Base-by-base conservation (phyloP, 2,888 invertebrate genomes). In the Entomobrya multifasciata region DNA sequence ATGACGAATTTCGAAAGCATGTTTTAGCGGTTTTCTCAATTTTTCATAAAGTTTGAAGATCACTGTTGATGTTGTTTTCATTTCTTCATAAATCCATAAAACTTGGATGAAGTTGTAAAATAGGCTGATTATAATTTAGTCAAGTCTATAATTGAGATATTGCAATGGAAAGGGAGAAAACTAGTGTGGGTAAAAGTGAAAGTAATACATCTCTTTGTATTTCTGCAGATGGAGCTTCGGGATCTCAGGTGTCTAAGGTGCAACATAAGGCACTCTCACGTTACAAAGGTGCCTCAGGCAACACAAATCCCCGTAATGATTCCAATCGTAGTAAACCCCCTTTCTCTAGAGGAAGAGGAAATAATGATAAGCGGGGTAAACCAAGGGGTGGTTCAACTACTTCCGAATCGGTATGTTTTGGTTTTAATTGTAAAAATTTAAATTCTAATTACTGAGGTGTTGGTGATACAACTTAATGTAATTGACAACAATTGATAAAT, bases 171-270 rank as follows among this genome's bases (percentile, higher is more conserved):
- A 25, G 41, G 10, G 36, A 13, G 11, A 47, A 17, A 41, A 8
- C n/a, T 17, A n/a, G n/a, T n/a, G n/a, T n/a, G n/a, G n/a, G n/a
- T n/a, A 13, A 44, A 11, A 17, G 55, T 20, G 10, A 30, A 52
- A 17, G 52, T 52, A 13, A 52, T 17, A 15, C 17, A 4, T 15
- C 4, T 13, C 5, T 22, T 30, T n/a, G 30, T 47, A 20, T 4
- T 70, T 70, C 25, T n/a, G 15, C 60, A 86, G 86, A 86, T 86
- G 86, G 86, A 86, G 55, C 81, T 67, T 52, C 86, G 81, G 86
- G 86, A 86, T 81, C 86, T 86, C 86, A 86, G 52, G 41, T 67
- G 47, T 86, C 81, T 55, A 86, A 86, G 55, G 81, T 86, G 62
- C 86, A 86, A 81, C 80, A 81, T 25, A 74, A 52, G 49, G 52